Evolutionary conservation across 2,888 invertebrate species (phyloP), one percentile per base, ranked within the genome.

Genomic region (Heliconius ethilla): DNA sequence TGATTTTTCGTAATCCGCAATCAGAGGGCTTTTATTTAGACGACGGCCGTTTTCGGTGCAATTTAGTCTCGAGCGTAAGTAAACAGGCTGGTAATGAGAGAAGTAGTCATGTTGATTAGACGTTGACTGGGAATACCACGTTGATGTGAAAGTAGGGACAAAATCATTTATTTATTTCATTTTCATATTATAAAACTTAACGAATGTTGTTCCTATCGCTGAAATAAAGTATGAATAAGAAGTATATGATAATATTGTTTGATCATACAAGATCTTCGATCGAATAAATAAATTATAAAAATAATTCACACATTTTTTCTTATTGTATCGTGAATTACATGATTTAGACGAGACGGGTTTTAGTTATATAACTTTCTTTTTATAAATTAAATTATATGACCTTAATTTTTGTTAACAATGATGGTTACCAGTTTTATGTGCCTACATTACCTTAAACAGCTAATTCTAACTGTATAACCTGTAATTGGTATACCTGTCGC

Each of bases 71-170:
- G 86, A 89, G 87, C 87, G 87, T 85, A 84, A 88, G 88, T 86
- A 91, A 92, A 91, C 88, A 90, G 88, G 83, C 86, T 85, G 86
- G 85, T 87, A 88, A 86, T 86, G 87, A 86, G 87, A 84, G 83
- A 85, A 86, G 86, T 84, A 85, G 85, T 83, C 84, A 85, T 89
- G 90, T 88, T 92, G 92, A 92, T 92, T 92, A 91, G 89, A 86
- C 84, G 82, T 79, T 80, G 80, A 27, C 59, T 45, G 40, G 78
- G 73, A 65, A 59, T 2, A 55, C 79, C 75, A 81, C 22, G 18
- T 59, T 27, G 1, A 18, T 10, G 3, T 25, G 55, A 1, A 22
- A 74, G n/a, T 2, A 5, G 9, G 70, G 55, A 62, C 27, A 33
- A 11, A n/a, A n/a, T n/a, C 11, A 59, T 59, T n/a, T 59, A 4